Conservation (phyloP, 2,113 vertebrate genomes). For the Aix galericulata region DNA sequence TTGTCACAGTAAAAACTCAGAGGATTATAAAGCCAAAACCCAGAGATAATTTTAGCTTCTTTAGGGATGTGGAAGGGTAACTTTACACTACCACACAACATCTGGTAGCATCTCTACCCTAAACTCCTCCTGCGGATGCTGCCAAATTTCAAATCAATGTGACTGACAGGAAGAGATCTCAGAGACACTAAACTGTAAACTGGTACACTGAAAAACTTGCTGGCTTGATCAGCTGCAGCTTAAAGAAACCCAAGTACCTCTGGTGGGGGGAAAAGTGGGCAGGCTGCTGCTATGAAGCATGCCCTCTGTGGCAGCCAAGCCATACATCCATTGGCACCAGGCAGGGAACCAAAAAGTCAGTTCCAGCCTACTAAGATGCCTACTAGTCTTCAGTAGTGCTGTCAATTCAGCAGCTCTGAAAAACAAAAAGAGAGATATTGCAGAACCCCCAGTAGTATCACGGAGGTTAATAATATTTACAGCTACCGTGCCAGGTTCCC, state of each 20-base stretch:
- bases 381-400: not conserved
- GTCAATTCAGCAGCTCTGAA: not conserved
- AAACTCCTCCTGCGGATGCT: not conserved
- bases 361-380: not conserved
- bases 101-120: not conserved
- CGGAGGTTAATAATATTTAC: not conserved
- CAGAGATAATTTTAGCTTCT: not conserved
- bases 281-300: not conserved
- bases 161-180: not conserved
- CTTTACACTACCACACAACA: not conserved
- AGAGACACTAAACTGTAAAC: not conserved
- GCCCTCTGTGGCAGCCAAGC: not conserved
- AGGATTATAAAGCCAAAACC: not conserved
- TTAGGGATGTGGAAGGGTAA: not conserved
- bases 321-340: not conserved
- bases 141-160: not conserved
- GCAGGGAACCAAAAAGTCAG: not conserved
- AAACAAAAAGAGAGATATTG: accelerated
- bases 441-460: not conserved
- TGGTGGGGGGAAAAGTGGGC: not conserved
- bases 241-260: not conserved
- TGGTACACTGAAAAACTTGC: not conserved
- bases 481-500: not conserved
- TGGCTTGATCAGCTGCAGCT: not conserved
- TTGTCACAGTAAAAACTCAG: not conserved